Base-by-base conservation (phyloP, 1,140 invertebrate genomes). In the Drosophila lacertosa region DNA sequence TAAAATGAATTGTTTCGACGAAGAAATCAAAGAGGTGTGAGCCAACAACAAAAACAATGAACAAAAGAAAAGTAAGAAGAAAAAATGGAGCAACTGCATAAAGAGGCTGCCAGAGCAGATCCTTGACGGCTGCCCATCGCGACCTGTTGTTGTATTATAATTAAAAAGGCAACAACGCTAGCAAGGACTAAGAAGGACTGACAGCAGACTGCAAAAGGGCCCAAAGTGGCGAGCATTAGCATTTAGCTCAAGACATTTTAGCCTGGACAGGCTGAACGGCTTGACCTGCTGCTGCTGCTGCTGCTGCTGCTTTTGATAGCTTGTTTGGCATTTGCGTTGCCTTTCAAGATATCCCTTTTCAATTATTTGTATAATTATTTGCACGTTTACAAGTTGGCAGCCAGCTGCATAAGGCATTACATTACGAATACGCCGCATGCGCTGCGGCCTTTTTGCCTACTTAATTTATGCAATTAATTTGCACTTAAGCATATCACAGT, bases 391-490 rank as follows among this genome's bases (percentile, higher is more conserved):
- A 54, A 63, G 29, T 55, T 72, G 20, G 29, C 47, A 42, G 40
- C 26, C 39, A 77, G 73, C 74, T 72, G 65, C 76, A 74, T 64
- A 64, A 65, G 59, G 35, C 54, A 63, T 70, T 65, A 60, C 65
- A 82, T 79, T 84, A 75, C 80, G 71, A 35, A 83, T 74, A 59
- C 79, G 70, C 69, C 69, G 51, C 45, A 32, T 68, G 26, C 35
- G 35, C 39, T 42, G n/a, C 50, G 40, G n/a, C 39, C 13, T 45
- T 45, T 68, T 50, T 35, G 70, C 77, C 82, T 82, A 71, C 82
- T 86, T 86, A 86, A 86, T 86, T 86, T 86, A 86, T 86, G 77
- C 82, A 86, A 88, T 88, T 88, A 88, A 86, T 86, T 82, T 88
- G 60, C 82, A 82, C 82, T 88, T 79, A 40, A 70, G 62, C 76